Evolutionary conservation across 2,888 invertebrate species (phyloP), one percentile per base, ranked within the genome.

Genomic region (Dinocampus coccinellae): DNA sequence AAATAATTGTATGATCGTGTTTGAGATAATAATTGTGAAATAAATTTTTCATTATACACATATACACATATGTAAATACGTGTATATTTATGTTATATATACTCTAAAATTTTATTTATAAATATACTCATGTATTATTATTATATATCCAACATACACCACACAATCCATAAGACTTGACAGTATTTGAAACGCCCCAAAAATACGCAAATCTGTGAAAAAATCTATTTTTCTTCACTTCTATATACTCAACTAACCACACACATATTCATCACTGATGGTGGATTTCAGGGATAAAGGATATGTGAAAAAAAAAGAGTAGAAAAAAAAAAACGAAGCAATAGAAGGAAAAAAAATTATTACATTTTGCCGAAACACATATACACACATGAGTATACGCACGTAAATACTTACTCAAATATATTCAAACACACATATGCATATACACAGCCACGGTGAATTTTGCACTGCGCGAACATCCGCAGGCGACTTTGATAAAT

Each of bases 401-500:
- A 29, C 29, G 7, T 7, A 29, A 29, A 29, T 29, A 29, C 3
- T 7, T 7, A 4, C 29, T 29, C 29, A 29, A 3, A n/a, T n/a
- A n/a, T n/a, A n/a, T n/a, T n/a, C n/a, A n/a, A n/a, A n/a, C n/a
- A n/a, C 39, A 39, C 39, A 39, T 39, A 47, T 10, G 1, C 10
- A 36, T 9, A 36, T 36, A 36, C 42, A 42, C n/a, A 16, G 16
- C 47, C 16, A 47, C 36, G 20, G 29, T 60, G 33, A 60, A 60
- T 60, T 60, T 60, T 60, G 33, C 36, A 60, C 36, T 47, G 47
- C 20, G 47, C 47, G 34, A 34, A 34, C 60, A 34, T 29, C 60
- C 66, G 66, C 70, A 47, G 36, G 73, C 66, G 73, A 73, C 70
- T 66, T 63, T 73, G 73, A 73, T 66, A 66, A 57, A 73, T 73